Percentiles rank a stretch among this genome's conserved stretches.
These are phyloP conservation scores for Pelecanus crispus DNA, from an alignment of 2,113 vertebrate species.

Conservation along the genomic window DNA sequence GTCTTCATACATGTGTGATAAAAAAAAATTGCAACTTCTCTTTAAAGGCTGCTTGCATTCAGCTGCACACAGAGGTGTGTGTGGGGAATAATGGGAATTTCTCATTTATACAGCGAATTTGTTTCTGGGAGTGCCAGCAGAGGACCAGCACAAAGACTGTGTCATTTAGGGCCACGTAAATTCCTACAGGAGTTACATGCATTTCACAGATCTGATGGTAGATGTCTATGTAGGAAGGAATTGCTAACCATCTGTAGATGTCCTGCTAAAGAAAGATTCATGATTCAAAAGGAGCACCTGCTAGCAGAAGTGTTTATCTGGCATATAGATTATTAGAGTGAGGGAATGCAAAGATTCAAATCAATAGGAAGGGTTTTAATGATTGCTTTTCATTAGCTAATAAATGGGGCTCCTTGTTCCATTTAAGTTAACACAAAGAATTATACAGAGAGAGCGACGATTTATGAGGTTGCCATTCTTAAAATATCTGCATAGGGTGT, in stretches of 20 bases:
- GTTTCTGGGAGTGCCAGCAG: background rate
- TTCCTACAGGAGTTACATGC: background rate
- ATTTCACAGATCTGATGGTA: background rate
- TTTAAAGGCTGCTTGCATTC: background rate
- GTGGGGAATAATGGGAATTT: background rate
- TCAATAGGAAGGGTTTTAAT: background rate
- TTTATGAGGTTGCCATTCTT: conserved; percentile 14
- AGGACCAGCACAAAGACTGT: background rate
- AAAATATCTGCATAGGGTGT: background rate
- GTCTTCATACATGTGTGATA: background rate
- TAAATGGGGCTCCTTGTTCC: background rate
- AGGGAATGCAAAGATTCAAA: background rate
- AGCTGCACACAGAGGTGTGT: background rate
- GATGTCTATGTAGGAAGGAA: background rate
- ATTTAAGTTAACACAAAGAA: background rate
- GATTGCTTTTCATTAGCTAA: conserved; percentile 29
- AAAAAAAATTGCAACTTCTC: background rate
- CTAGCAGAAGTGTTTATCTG: background rate
- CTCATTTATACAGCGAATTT: background rate
- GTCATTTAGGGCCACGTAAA: background rate
- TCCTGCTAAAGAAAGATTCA: background rate
- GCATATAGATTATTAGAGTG: background rate
- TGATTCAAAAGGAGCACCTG: background rate
- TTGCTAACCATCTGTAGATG: background rate
- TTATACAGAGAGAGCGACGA: background rate